These are phyloP conservation scores for Proterorhinus semilunaris DNA, from an alignment of 2,113 vertebrate species.

Conservation along the genomic window DNA sequence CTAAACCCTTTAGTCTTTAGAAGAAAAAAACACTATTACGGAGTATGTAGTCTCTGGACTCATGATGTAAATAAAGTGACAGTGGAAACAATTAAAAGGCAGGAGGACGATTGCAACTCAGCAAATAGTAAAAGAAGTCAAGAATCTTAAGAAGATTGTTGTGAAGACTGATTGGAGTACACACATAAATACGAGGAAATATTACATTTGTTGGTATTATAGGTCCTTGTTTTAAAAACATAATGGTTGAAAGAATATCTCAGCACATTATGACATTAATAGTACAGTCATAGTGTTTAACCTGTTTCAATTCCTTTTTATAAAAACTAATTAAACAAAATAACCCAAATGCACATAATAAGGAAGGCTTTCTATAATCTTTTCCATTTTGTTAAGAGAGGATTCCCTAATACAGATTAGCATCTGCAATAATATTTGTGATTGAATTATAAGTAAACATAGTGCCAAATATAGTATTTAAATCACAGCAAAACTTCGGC, in stretches of 20 bases:
- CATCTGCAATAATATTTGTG: constrained; percentile 58
- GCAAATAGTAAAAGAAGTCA: constrained; percentile 68
- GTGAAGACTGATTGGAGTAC: constrained; percentile 76
- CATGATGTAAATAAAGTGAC: constrained; percentile 67
- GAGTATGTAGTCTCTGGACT: constrained; percentile 61
- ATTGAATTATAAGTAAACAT: constrained; percentile 68
- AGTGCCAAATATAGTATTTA: constrained; percentile 44
- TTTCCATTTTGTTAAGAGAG: constrained; percentile 66
- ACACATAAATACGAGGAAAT: constrained; percentile 79
- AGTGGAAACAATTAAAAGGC: constrained; percentile 46
- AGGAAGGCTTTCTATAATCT: constrained; percentile 67
- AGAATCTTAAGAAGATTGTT: constrained; percentile 60
- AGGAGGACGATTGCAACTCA: constrained; percentile 73
- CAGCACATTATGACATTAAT: constrained; percentile 74
- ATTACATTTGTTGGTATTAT: constrained; percentile 72
- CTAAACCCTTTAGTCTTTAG: constrained; percentile 75
- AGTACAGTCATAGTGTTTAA: constrained; percentile 76
- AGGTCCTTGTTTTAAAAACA: constrained; percentile 75
- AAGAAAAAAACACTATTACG: constrained; percentile 60
- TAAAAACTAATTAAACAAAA: constrained; percentile 74
- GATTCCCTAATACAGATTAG: constrained; percentile 53
- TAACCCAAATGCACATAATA: constrained; percentile 63
- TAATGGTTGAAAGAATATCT: constrained; percentile 74
- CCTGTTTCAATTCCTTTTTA: constrained; percentile 73
- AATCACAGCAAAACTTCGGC: constrained; percentile 68